A percentile compares a stretch with the other conserved stretches of the same genome.
Evolutionary conservation across 1,140 invertebrate genomes (phyloP).

Genomic region (Nilaparvata lugens): DNA sequence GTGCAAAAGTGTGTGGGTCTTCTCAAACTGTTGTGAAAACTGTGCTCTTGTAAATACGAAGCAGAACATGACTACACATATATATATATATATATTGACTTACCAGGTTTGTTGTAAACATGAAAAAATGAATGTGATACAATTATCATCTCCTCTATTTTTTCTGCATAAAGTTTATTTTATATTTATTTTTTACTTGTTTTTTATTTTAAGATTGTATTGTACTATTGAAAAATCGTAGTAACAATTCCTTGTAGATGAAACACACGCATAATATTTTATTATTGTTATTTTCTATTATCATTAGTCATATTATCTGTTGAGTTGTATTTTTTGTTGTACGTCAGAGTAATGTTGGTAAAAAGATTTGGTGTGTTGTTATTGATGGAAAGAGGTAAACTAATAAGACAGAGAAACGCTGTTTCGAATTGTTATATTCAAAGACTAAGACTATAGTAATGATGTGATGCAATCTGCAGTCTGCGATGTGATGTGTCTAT

Average conservation of each 20-base stretch:
- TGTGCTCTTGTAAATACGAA: neutral
- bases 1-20: neutral
- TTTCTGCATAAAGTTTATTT: slow-evolving; percentile 17
- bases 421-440: too few species aligned
- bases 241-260: neutral
- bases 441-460: too few species aligned
- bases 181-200: slow-evolving; percentile 23
- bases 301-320: slow-evolving; percentile 2
- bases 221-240: neutral
- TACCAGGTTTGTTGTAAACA: slow-evolving; percentile 22
- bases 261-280: neutral
- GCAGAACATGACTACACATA: neutral
- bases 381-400: neutral
- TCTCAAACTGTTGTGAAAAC: neutral
- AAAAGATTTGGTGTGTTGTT: neutral
- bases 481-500: too few species aligned
- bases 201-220: slow-evolving; percentile 12
- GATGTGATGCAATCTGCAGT: too few species aligned
- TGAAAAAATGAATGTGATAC: slow-evolving; percentile 27
- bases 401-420: too few species aligned
- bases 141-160: slow-evolving; percentile 25
- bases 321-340: slow-evolving; percentile 11
- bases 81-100: slow-evolving; percentile 3
- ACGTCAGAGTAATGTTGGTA: neutral
- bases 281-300: slow-evolving; percentile 1